phyloP scores from a whole-genome alignment of 2,888 invertebrate species.

The Ptychoptera albimana region DNA sequence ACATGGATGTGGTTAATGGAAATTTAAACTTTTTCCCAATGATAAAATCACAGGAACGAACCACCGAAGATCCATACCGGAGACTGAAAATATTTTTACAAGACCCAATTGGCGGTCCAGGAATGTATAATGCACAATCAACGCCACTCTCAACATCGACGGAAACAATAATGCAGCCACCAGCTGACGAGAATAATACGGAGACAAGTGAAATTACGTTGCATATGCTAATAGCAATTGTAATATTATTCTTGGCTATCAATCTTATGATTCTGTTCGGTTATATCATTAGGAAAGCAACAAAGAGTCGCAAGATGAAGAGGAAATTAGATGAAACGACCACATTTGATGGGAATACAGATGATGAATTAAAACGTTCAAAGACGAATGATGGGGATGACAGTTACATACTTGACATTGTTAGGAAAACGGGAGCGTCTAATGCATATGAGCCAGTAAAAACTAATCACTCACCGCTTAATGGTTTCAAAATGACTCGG shows the following conservation, averaged over 20 bases:
- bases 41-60: background rate
- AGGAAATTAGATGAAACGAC: constrained; percentile 8
- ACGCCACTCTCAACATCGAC: constrained; percentile 26
- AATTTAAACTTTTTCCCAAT: constrained; percentile 21
- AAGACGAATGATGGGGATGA: constrained; percentile 27
- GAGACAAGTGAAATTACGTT: constrained; percentile 15
- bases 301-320: constrained; percentile 1
- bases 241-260: constrained; percentile 52
- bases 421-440: constrained; percentile 14
- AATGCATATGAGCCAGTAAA: constrained; percentile 34
- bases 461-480: constrained; percentile 27
- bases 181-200: background rate
- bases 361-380: constrained; percentile 27
- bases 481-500: constrained; percentile 47
- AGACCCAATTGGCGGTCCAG: constrained; percentile 15
- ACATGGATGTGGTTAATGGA: constrained; percentile 24
- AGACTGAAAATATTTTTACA: constrained; percentile 24
- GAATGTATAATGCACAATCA: constrained; percentile 28
- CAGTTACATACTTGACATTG: constrained; percentile 26
- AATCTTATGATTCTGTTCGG: constrained; percentile 37
- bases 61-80: constrained; percentile 21
- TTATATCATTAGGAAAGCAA: constrained; percentile 7
- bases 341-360: constrained; percentile 25
- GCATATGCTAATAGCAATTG: constrained; percentile 44
- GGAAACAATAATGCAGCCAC: constrained; percentile 11